Evolutionary conservation across 1,140 invertebrate genomes (phyloP), one percentile per base, ranked within the genome.

Genomic region (Scylla paramamosain): DNA sequence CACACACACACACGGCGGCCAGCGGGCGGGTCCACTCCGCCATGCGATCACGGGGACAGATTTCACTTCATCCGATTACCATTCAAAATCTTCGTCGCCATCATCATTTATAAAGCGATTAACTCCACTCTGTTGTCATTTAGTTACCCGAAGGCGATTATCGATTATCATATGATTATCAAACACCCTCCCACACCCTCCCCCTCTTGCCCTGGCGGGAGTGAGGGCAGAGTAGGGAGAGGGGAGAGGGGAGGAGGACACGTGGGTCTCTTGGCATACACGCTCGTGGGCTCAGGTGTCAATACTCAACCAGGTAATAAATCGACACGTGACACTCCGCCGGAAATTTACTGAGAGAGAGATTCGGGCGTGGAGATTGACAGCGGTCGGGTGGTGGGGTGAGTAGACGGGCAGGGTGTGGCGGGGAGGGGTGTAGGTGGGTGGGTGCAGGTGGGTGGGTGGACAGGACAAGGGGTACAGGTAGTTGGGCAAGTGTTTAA

Each of bases 61-160:
- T 67, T 91, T 91, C 67, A n/a, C 67, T 77, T 77, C 32, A 25
- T 32, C 52, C 90, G 32, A 91, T 91, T 77, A 91, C 25, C 46
- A 77, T 91, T 46, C 90, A 32, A 91, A 91, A 91, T 91, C 90
- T 91, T 91, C 28, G 32, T 91, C 90, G 32, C 25, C 84, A 87
- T 87, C 84, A 46, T 87, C 90, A 77, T 91, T 91, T 59, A 59
- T 91, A 91, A 91, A 77, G 90, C 25, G 52, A 91, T 91, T 91
- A 91, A 77, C 52, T 91, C 67, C 90, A 91, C 52, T 77, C 67
- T 91, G 59, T 46, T 77, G 84, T 87, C 82, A 87, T 48, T 93
- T 93, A 52, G 48, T 87, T 87, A 93, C 82, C 29, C 46, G 84
- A 93, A 93, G 83, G 92, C 83, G 86, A 52, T 93, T 93, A 87